Evolutionary conservation across 2,888 invertebrate species (phyloP), one percentile per base, ranked within the genome.

Genomic region (Teinopalpus imperialis): DNA sequence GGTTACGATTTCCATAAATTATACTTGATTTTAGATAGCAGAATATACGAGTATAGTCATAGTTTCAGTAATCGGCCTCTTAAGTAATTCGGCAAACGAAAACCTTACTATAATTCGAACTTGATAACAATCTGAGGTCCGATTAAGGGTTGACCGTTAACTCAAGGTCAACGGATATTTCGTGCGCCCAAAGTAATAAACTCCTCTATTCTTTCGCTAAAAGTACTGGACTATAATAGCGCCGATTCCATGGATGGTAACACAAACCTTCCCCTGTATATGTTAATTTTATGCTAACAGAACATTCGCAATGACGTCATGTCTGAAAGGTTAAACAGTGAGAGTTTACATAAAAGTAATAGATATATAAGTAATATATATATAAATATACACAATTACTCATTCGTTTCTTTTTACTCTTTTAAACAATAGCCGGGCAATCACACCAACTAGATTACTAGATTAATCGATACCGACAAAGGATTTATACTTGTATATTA

Each of bases 151-250:
- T 44, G 30, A 45, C 35, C 53, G 41, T 51, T 26, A 50, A 27
- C 32, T 21, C 59, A 70, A 71, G 69, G 70, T 56, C 56, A 37
- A 32, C 63, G 64, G 63, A 68, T 61, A 54, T 68, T 60, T 56
- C 69, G 64, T 64, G 68, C 53, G 42, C 14, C 27, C 35, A 26
- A 61, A 66, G 66, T 66, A 51, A 57, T 66, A 66, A 63, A 56
- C 48, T 23, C 12, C 21, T 16, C 8, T 56, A 50, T 52, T 21
- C 23, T 58, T 53, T 49, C 47, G 35, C 18, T 35, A 36, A 42
- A 36, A 43, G 51, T 57, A 57, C 18, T 21, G 16, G 9, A 13
- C 14, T 21, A 3, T 40, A 8, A 34, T 30, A 9, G 27, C 21
- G n/a, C 27, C 10, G 12, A 23, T 30, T 30, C 8, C 10, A n/a